These are phyloP conservation scores for Athripsodes cinereus DNA, from an alignment of 2,888 invertebrate species.

Conservation along the genomic window DNA sequence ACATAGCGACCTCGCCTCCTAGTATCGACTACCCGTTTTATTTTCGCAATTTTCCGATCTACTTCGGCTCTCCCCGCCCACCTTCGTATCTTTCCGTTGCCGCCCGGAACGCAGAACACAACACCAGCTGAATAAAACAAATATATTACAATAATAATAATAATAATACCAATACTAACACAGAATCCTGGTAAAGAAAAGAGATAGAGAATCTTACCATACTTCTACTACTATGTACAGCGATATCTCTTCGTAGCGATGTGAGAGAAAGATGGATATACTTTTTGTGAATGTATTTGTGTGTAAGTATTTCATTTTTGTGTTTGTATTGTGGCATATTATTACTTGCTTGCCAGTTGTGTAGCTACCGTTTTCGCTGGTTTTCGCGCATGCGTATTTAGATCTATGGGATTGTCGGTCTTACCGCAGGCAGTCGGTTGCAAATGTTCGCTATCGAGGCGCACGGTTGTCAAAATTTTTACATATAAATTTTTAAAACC, in stretches of 20 bases:
- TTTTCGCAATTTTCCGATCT: constrained; percentile 18
- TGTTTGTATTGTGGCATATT: neutral
- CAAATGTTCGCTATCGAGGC: constrained; percentile 22
- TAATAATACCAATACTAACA: too few relatives aligned
- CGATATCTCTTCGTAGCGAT: too few relatives aligned
- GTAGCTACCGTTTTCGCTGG: constrained; percentile 23
- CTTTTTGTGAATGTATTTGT: neutral
- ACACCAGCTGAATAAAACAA: constrained; percentile 26
- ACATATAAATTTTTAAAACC: constrained; percentile 20
- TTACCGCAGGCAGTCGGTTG: constrained; percentile 26
- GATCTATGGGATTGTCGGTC: constrained; percentile 22
- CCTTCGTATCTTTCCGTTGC: constrained; percentile 29
- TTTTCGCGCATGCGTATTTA: constrained; percentile 24
- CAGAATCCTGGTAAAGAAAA: constrained; percentile 7
- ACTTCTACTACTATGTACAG: too few relatives aligned
- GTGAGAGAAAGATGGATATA: neutral
- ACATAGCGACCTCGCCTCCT: constrained; percentile 31
- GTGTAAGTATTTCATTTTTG: neutral
- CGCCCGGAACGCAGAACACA: constrained; percentile 29
- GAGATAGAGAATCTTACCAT: constrained; percentile 3
- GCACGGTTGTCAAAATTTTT: constrained; percentile 26
- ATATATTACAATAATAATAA: neutral
- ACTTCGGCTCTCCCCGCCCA: constrained; percentile 37
- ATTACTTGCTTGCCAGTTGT: too few relatives aligned
- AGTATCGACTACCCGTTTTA: constrained; percentile 52